Conservation (phyloP, 2,797 vertebrate genomes). For the Crenichthys baileyi region DNA sequence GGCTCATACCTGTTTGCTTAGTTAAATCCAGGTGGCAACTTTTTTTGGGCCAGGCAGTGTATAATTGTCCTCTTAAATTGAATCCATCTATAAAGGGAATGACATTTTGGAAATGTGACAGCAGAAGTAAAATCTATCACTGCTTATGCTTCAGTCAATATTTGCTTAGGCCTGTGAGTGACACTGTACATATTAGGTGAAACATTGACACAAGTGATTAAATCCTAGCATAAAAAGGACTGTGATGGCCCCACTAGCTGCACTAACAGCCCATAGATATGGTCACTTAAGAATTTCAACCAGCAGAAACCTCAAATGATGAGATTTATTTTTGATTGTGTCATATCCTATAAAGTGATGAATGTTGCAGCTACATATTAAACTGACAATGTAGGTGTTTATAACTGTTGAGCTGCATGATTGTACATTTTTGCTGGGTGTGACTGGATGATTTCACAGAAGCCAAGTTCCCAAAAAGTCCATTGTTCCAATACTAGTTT, state of each 20-base stretch:
- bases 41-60: too few relatives aligned
- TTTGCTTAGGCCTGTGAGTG: conserved; percentile 31
- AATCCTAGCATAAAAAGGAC: neutral
- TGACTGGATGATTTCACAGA: neutral
- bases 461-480: neutral
- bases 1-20: too few relatives aligned
- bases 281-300: neutral
- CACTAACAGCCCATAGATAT: neutral
- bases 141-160: conserved; percentile 9
- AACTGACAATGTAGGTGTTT: neutral
- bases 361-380: neutral
- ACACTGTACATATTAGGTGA: neutral
- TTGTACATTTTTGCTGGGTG: neutral
- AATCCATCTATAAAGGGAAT: neutral
- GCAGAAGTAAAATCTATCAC: neutral
- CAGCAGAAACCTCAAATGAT: neutral
- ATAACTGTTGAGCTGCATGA: neutral
- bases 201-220: neutral
- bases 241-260: neutral
- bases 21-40: too few relatives aligned
- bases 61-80: neutral
- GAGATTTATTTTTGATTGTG: neutral
- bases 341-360: neutral
- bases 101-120: neutral
- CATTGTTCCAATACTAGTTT: neutral